Evolutionary conservation across 1,140 invertebrate species (phyloP).

Genomic region (Heliconius hermathena): DNA sequence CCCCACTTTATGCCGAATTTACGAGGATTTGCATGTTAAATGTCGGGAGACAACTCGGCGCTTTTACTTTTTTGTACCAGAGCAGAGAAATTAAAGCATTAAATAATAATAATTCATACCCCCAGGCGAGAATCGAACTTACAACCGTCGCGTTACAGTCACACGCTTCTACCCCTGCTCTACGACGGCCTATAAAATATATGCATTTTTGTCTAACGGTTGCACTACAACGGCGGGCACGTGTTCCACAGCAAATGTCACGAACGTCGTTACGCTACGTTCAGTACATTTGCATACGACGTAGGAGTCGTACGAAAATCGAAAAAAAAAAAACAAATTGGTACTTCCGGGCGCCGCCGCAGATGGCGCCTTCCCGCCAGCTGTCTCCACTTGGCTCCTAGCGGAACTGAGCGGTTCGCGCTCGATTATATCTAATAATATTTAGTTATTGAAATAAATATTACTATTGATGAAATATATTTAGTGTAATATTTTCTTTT

Average conservation of each 20-base stretch:
- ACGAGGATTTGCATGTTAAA: no score
- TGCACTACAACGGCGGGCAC: background rate
- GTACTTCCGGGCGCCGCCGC: constrained; percentile 66
- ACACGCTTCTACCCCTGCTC: no score
- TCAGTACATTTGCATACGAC: constrained; percentile 48
- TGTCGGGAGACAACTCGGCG: no score
- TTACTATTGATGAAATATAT: background rate
- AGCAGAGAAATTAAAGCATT: no score
- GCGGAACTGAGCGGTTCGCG: constrained; percentile 38
- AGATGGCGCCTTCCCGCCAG: constrained; percentile 76
- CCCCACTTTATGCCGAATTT: no score
- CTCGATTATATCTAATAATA: constrained; percentile 28
- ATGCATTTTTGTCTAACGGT: background rate
- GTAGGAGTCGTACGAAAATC: constrained; percentile 57
- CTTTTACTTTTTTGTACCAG: no score
- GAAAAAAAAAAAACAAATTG: constrained; percentile 76
- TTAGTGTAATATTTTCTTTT: background rate
- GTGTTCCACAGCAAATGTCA: constrained; percentile 57
- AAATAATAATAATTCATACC: no score
- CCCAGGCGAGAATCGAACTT: no score
- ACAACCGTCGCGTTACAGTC: no score
- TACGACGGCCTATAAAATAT: no score
- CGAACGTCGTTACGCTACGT: constrained; percentile 36
- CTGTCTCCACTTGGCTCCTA: constrained; percentile 46
- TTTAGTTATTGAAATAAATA: background rate